phyloP scores from a whole-genome alignment of 2,113 vertebrate genomes.

The Globicephala melas region DNA sequence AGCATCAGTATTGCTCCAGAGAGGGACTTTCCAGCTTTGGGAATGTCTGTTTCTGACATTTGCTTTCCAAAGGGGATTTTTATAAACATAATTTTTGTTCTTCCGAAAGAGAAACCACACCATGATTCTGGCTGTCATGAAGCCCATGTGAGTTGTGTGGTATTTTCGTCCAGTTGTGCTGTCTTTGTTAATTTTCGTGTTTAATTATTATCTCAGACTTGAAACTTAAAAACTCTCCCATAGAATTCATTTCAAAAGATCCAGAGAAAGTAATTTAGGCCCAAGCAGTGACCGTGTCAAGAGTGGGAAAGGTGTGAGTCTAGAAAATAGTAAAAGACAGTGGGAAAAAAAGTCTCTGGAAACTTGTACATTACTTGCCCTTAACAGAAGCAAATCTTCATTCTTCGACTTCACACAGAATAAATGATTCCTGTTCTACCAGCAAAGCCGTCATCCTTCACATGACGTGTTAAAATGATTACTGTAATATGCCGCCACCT shows the following conservation, averaged over 20 bases:
- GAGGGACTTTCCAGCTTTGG: conserved; percentile 27
- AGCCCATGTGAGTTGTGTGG: rapidly evolving
- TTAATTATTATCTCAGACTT: neutral
- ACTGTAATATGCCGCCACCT: rapidly evolving
- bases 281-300: neutral
- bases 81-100: neutral
- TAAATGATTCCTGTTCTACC: neutral
- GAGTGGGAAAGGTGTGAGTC: neutral
- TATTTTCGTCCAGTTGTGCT: neutral
- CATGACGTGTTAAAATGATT: too few relatives aligned
- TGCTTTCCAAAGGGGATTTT: neutral
- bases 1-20: neutral
- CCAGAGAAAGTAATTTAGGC: neutral
- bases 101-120: neutral
- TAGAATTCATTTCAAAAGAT: neutral
- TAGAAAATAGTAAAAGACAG: neutral
- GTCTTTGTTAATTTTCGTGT: neutral
- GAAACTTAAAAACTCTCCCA: neutral
- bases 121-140: neutral
- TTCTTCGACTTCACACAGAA: neutral
- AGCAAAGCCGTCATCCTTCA: neutral
- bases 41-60: neutral
- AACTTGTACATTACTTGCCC: neutral
- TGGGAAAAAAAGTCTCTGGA: neutral
- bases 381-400: neutral